Evolutionary conservation across 1,140 invertebrate species (phyloP).

Genomic region (Pectinophora gossypiella): DNA sequence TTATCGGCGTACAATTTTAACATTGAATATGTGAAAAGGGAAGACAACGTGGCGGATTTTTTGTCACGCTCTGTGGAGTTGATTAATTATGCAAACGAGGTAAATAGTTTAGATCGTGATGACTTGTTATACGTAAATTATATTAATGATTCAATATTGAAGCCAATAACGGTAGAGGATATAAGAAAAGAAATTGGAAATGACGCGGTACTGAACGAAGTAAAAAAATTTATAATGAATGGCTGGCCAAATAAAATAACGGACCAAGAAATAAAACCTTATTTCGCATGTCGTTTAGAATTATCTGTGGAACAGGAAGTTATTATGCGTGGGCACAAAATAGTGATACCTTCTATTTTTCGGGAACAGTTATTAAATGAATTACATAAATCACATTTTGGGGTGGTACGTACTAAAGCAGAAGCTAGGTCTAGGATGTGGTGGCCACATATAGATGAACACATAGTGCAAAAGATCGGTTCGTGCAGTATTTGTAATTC

Average conservation of each 20-base stretch:
- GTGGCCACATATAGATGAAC: constrained; percentile 30
- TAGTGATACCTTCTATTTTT: constrained; percentile 24
- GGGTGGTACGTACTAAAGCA: constrained; percentile 32
- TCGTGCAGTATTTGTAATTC: neutral
- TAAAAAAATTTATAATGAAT: neutral
- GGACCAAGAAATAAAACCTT: neutral
- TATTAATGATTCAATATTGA: neutral
- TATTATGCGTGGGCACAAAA: neutral
- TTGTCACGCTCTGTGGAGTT: constrained; percentile 44
- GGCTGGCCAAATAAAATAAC: neutral
- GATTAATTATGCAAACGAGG: constrained; percentile 28
- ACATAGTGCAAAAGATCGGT: constrained; percentile 21
- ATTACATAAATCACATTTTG: constrained; percentile 24
- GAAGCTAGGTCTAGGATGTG: constrained; percentile 29
- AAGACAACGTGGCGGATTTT: too few relatives aligned
- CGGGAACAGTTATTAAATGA: constrained; percentile 20
- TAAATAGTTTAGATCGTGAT: neutral
- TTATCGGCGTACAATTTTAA: too few relatives aligned
- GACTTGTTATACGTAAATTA: constrained; percentile 1
- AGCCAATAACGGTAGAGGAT: neutral
- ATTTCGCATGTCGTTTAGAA: neutral
- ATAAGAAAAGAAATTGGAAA: neutral
- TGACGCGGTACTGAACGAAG: neutral
- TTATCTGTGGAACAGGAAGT: neutral
- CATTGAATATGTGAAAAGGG: too few relatives aligned